These are phyloP conservation scores for Temnopleurus reevesii DNA, from an alignment of 53 echinoderm and acorn worm genomes.

Conservation along the genomic window DNA sequence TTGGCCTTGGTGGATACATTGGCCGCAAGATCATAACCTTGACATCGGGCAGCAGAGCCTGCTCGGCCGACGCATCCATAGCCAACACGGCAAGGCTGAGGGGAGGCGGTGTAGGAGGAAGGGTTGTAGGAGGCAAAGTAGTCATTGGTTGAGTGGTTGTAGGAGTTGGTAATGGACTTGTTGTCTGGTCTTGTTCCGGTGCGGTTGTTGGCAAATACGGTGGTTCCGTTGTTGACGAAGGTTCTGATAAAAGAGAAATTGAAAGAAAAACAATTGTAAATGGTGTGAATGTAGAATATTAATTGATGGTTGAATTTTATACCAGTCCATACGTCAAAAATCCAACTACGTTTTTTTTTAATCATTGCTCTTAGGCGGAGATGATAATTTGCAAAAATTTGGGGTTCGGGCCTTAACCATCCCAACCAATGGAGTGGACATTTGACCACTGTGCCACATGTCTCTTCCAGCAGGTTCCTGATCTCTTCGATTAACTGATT, in stretches of 20 bases:
- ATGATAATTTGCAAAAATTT: too few species aligned
- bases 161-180: neutral
- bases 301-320: too few species aligned
- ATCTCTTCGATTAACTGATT: too few species aligned
- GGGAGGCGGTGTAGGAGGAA: constrained; percentile 25
- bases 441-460: too few species aligned
- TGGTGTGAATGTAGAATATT: too few species aligned
- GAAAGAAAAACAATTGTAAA: neutral
- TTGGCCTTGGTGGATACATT: neutral
- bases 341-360: too few species aligned
- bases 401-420: too few species aligned
- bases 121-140: neutral
- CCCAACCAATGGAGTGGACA: too few species aligned
- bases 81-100: neutral
- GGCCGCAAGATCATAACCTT: constrained; percentile 22
- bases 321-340: too few species aligned
- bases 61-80: constrained; percentile 30
- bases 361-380: too few species aligned
- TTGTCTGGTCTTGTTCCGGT: neutral
- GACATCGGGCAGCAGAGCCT: constrained; percentile 39
- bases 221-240: constrained; percentile 11
- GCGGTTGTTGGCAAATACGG: neutral
- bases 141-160: constrained; percentile 1
- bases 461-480: too few species aligned
- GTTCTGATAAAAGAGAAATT: neutral